Conservation (phyloP, 2,888 invertebrate species). For the Spilarctia lutea region DNA sequence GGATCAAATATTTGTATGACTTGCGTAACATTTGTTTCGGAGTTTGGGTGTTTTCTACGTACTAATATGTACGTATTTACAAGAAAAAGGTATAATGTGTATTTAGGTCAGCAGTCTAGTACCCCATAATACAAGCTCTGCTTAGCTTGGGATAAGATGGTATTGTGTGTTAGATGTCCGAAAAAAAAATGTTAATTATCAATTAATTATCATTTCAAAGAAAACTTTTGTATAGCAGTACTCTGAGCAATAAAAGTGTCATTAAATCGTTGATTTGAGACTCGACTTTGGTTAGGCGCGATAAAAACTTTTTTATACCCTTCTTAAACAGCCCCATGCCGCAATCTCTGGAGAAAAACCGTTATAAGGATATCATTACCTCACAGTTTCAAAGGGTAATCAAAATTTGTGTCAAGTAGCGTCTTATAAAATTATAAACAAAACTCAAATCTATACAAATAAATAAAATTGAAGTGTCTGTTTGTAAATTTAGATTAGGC, state of each 20-base stretch:
- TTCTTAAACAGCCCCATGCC: background rate
- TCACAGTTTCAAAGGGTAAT: background rate
- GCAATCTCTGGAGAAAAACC: background rate
- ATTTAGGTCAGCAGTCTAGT: too few relatives aligned
- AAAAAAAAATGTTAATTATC: too few relatives aligned
- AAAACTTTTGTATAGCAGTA: background rate
- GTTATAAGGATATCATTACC: background rate
- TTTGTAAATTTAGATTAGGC: too few relatives aligned
- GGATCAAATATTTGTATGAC: too few relatives aligned
- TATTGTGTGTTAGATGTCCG: too few relatives aligned
- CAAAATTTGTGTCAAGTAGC: constrained; percentile 2
- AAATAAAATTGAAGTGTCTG: too few relatives aligned
- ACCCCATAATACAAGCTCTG: too few relatives aligned
- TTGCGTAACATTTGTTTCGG: too few relatives aligned
- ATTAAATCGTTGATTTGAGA: background rate
- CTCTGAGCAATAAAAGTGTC: background rate
- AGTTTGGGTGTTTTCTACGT: too few relatives aligned
- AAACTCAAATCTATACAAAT: background rate
- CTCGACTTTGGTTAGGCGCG: background rate
- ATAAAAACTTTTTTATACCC: constrained; percentile 3
- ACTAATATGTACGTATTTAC: too few relatives aligned
- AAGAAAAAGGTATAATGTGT: too few relatives aligned
- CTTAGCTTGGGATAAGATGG: too few relatives aligned
- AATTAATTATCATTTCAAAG: background rate
- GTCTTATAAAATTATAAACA: background rate